Evolutionary conservation across 2,797 vertebrate species (phyloP).

Genomic region (Otus scops): DNA sequence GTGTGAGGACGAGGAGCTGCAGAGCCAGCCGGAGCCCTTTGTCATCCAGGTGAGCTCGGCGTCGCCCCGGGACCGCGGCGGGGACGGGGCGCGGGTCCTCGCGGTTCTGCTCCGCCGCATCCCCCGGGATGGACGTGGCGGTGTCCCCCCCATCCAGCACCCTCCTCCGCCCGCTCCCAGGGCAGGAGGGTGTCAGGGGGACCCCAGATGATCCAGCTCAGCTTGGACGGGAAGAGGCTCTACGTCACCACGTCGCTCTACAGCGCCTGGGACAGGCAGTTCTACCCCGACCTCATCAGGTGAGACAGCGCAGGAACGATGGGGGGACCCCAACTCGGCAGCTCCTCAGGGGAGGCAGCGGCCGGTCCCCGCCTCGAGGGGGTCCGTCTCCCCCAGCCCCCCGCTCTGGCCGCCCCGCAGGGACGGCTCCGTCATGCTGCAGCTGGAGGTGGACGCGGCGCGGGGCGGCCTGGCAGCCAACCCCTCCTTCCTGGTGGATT

Average conservation of each 20-base stretch:
- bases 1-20: constrained; percentile 81
- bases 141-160: neutral
- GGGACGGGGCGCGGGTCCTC: neutral
- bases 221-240: constrained; percentile 87
- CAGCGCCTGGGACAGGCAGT: constrained; percentile 93
- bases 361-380: too few species aligned
- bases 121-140: rapidly evolving
- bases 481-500: constrained; percentile 88
- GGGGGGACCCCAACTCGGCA: rapidly evolving
- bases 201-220: constrained; percentile 94
- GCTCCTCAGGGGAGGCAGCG: neutral
- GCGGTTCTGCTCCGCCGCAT: neutral
- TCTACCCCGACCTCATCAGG: constrained; percentile 88
- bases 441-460: constrained; percentile 84
- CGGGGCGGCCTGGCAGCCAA: constrained; percentile 83
- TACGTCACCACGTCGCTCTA: constrained; percentile 89
- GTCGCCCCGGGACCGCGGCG: neutral
- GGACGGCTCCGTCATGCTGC: constrained; percentile 89
- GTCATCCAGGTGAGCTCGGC: constrained; percentile 80
- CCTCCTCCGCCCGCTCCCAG: constrained; percentile 58
- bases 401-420: constrained; percentile 53
- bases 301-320: constrained; percentile 45
- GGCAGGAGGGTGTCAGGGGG: constrained; percentile 82
- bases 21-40: constrained; percentile 79
- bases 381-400: neutral